Evolutionary conservation across 2,113 vertebrate genomes (phyloP), one percentile per base, ranked within the genome.

Genomic region (Triplophysa tibetana): DNA sequence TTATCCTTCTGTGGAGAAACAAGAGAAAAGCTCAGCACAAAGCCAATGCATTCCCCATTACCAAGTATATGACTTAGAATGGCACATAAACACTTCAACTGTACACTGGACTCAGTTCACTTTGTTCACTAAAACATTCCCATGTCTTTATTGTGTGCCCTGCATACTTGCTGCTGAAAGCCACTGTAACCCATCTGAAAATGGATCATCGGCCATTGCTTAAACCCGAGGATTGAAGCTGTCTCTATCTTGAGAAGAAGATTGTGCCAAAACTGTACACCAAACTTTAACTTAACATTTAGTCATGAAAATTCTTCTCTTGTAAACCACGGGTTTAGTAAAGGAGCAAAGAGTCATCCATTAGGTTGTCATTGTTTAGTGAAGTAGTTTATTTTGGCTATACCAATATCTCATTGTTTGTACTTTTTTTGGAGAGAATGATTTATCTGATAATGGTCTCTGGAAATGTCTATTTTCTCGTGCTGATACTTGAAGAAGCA

Each of bases 221-320:
- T n/a, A 70, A 66, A 60, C 66, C 43, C 62, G 60, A 48, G 68
- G 58, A 77, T 10, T 65, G 33, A 68, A 56, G 62, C 41, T 54
- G 62, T 56, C 19, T 48, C 26, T 43, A 19, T 48, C 54, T 26
- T 78, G 60, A 69, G 63, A 73, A 73, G 50, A 16, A 68, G 52
- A 63, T 78, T 75, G 84, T 78, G 81, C 87, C 84, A 85, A 87
- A 85, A 83, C 77, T 24, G 24, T 62, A 75, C 65, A 48, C 19
- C 64, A 58, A 66, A 66, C 24, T 80, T 0, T 24, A 61, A 61
- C 64, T 29, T 68, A 70, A 56, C 62, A 48, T 70, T 75, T 45
- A 65, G 61, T 81, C 63, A 52, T 52, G 61, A 61, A 56, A 43
- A 52, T 67, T 64, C 61, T 13, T 61, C 62, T 21, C 26, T 17